A percentile compares a stretch with the other conserved stretches of the same genome.
phyloP scores from a whole-genome alignment of 2,797 vertebrate species.

The Sebastes diaconus region DNA sequence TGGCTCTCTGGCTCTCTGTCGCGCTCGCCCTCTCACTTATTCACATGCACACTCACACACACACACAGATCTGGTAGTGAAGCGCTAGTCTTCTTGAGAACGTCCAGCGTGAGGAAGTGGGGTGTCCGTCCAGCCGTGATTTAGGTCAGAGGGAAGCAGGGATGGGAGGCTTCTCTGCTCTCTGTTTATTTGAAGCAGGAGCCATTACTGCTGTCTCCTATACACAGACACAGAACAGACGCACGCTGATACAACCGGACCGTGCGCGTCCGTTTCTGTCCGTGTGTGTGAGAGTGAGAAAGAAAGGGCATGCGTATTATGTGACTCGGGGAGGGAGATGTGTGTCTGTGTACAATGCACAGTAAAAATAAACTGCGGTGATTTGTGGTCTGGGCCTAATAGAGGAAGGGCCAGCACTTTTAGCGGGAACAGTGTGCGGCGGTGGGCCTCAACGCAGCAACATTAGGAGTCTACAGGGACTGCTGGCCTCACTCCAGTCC shows the following conservation, averaged over 20 bases:
- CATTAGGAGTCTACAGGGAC: constrained; percentile 58
- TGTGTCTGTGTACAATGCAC: constrained; percentile 67
- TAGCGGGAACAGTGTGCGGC: constrained; percentile 45
- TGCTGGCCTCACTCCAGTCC: constrained; percentile 59
- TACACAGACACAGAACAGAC: constrained; percentile 82
- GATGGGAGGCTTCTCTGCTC: constrained; percentile 74
- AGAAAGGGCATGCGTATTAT: constrained; percentile 51
- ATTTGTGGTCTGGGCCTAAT: constrained; percentile 71
- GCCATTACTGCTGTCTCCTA: constrained; percentile 86
- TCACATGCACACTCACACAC: background rate
- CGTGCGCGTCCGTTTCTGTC: constrained; percentile 31
- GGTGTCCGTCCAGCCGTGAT: constrained; percentile 80
- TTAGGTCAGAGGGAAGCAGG: constrained; percentile 78
- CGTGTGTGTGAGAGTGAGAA: constrained; percentile 20
- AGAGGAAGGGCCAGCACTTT: constrained; percentile 58
- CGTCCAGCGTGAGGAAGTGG: constrained; percentile 75
- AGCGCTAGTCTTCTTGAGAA: constrained; percentile 64
- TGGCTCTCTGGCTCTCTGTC: constrained; percentile 38
- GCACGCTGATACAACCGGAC: constrained; percentile 52
- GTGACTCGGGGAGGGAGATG: constrained; percentile 56
- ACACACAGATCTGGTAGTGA: constrained; percentile 42
- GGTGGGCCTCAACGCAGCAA: constrained; percentile 48
- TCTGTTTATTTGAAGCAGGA: constrained; percentile 87
- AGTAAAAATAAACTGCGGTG: constrained; percentile 75
- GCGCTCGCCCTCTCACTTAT: constrained; percentile 43